Evolutionary conservation across 2,888 invertebrate species (phyloP), one percentile per base, ranked within the genome.

Genomic region (Drosophila birchii): DNA sequence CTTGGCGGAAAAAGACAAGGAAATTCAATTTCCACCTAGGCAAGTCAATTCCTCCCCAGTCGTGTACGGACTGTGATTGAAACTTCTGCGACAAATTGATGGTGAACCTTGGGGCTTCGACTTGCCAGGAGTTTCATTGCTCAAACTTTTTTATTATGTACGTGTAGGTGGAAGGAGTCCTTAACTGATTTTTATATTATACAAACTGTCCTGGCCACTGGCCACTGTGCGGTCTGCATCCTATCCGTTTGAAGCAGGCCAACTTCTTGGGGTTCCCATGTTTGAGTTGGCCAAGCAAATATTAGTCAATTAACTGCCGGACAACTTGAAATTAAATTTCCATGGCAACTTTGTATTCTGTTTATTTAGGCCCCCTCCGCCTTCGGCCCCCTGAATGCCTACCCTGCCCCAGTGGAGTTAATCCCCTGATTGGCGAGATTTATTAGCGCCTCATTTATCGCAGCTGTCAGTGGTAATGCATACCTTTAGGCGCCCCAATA

Each of bases 361-460:
- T 36, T 60, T 29, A 36, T 16, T 20, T 9, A 18, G 41, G 23
- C 12, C n/a, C n/a, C 16, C 32, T 16, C 7, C 7, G 20, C 16
- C 16, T 2, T 14, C n/a, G 3, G 16, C 18, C 0, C n/a, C 23
- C 34, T 3, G 9, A 14, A 14, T 5, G n/a, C 14, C 16, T 20
- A 18, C 39, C 14, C 29, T 23, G 14, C n/a, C 14, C 32, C 36
- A 20, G 1, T 49, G 34, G n/a, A 23, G 51, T 23, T 63, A 72
- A 73, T 73, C 47, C 47, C 47, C 69, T 58, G 38, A 66, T 54
- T 55, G 53, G 44, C 51, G 63, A 81, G 81, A 83, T 83, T 79
- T 83, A 83, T 80, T 58, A 69, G 39, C 62, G 59, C 51, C 71
- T 49, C 83, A 79, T 84, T 81, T 79, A 84, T 83, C 67, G 69